Base-by-base conservation (phyloP, 2,888 invertebrate species). In the Morpho deidamia region DNA sequence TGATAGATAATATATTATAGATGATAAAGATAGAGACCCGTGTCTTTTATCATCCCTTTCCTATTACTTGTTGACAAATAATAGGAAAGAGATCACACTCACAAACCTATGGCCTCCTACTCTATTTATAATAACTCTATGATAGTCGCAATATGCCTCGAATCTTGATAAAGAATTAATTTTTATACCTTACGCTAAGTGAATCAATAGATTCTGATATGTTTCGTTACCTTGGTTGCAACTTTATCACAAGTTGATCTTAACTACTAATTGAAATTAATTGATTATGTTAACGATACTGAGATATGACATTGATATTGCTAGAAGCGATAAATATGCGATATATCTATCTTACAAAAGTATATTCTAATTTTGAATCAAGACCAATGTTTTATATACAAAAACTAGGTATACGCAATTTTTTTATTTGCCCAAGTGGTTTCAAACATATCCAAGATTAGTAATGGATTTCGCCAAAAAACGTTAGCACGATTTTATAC, bases 161-260 rank as follows among this genome's bases (percentile, higher is more conserved):
- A 40, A 33, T 38, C 12, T 32, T 46, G 10, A 9, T 32, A 74
- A 62, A 44, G 37, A 23, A 32, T 44, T 9, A 46, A 11, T 10
- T 33, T 45, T n/a, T n/a, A n/a, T 61, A 60, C 59, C 80, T 83
- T 84, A 8, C 33, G 88, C 91, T 92, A 76, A 73, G 72, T 91
- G 92, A 92, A 92, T 90, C 92, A 91, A 87, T 81, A 88, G 92
- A 92, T 91, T 91, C 92, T 92, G 92, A 92, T 92, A 92, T 92
- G 92, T 92, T 89, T 92, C 90, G 91, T 92, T 92, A 92, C 92
- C 92, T 92, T 92, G 92, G 92, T 92, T 92, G 92, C 90, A 90
- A 90, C 90, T 86, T 75, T 88, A 90, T 90, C 90, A 90, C 90
- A 81, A 86, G 89, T 88, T 89, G 89, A 64, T 78, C 71, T 81